Evolutionary conservation across 2,113 vertebrate species (phyloP).

Genomic region (Cyanoderma ruficeps): DNA sequence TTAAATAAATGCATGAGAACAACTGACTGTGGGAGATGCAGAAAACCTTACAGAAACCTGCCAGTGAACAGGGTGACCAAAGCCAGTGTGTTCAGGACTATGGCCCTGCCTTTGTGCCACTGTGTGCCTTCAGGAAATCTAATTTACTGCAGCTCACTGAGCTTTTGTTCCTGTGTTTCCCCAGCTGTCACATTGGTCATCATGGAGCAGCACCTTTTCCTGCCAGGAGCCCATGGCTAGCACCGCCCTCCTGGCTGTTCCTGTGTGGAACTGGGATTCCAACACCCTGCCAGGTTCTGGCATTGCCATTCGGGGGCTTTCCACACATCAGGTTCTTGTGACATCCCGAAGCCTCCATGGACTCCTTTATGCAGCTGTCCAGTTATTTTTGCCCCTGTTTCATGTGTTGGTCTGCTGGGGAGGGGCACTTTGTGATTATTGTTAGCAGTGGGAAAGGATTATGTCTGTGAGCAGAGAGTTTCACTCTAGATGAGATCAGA

Average conservation of each 20-base stretch:
- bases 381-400: neutral
- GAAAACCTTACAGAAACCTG: neutral
- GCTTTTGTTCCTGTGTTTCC: neutral
- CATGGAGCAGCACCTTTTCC: neutral
- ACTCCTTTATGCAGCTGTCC: neutral
- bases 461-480: neutral
- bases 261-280: neutral
- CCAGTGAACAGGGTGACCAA: neutral
- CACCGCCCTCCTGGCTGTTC: neutral
- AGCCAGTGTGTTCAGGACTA: neutral
- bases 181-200: neutral
- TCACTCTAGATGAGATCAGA: neutral
- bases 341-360: rapidly evolving
- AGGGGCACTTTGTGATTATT: neutral
- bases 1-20: neutral
- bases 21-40: neutral
- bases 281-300: rapidly evolving
- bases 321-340: too few species aligned
- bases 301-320: neutral
- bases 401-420: neutral
- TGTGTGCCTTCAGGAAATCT: neutral
- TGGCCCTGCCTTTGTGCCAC: neutral
- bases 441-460: neutral
- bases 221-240: neutral
- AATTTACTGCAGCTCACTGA: neutral